A percentile compares a stretch with the other conserved stretches of the same genome.
phyloP scores from a whole-genome alignment of 2,888 invertebrate species.

The Chaetogeoica ovagalla region DNA sequence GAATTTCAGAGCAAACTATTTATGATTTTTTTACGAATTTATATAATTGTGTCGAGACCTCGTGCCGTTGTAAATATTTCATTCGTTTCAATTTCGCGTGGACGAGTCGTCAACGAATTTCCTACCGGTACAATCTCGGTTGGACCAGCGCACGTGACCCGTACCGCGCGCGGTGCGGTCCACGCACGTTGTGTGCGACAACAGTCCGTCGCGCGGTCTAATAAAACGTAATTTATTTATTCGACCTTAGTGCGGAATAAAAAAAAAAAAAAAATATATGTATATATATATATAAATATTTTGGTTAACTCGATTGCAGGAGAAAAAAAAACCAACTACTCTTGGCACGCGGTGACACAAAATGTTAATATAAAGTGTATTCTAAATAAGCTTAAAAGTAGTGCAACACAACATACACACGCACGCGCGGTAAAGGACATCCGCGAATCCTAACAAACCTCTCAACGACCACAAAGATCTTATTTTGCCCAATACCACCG shows the following conservation, averaged over 20 bases:
- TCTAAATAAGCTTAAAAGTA: conserved; percentile 43
- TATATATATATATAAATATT: neutral
- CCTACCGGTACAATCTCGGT: no score
- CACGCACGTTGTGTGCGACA: neutral
- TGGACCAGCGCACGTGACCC: neutral
- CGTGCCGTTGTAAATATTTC: no score
- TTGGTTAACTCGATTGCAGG: conserved; percentile 35
- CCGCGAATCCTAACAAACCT: conserved; percentile 45
- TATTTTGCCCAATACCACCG: conserved; percentile 83
- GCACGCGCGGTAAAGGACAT: conserved; percentile 14
- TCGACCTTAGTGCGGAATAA: conserved; percentile 27
- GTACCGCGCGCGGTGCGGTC: neutral
- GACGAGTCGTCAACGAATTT: no score
- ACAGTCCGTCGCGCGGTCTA: neutral
- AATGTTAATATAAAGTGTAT: conserved; percentile 42
- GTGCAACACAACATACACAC: neutral
- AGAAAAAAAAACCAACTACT: neutral
- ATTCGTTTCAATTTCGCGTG: no score
- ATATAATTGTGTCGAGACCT: no score
- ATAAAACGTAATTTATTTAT: conserved; percentile 30
- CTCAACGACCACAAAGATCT: conserved; percentile 75
- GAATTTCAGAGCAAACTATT: no score
- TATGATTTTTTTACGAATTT: no score
- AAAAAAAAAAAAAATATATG: conserved; percentile 11
- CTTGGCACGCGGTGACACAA: conserved; percentile 18